Percentiles rank a stretch among this genome's conserved stretches.
Evolutionary conservation across 2,888 invertebrate genomes (phyloP).

Genomic region (Phytoseiulus persimilis): DNA sequence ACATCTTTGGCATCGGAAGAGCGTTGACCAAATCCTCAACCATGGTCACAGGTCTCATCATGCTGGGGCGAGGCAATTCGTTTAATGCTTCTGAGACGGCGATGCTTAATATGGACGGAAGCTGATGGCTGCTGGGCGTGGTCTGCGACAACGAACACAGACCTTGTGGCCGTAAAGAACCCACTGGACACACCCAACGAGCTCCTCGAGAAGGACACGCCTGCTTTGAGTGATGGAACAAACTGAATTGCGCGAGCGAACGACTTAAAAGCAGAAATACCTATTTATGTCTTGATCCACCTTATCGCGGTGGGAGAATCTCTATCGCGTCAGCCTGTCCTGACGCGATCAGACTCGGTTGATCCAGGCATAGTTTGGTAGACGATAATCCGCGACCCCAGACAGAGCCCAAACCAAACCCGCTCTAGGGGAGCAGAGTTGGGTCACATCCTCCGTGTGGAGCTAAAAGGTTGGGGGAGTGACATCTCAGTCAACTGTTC

Average conservation of each 20-base stretch:
- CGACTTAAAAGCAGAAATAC: not conserved
- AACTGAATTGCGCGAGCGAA: not conserved
- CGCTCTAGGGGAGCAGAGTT: not conserved
- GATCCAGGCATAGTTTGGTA: too few species aligned
- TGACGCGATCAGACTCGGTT: too few species aligned
- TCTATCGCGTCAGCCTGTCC: not conserved
- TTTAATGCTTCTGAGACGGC: not conserved
- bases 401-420: not conserved
- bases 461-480: not conserved
- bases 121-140: constrained; percentile 5
- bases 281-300: not conserved
- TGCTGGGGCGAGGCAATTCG: not conserved
- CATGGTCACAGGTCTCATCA: not conserved
- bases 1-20: not conserved
- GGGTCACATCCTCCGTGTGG: not conserved
- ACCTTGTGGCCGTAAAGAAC: not conserved
- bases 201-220: not conserved
- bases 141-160: not conserved
- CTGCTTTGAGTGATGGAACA: not conserved
- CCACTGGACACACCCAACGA: not conserved
- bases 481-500: not conserved
- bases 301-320: not conserved
- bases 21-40: not conserved
- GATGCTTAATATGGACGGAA: constrained; percentile 5
- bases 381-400: not conserved